phyloP scores from a whole-genome alignment of 2,888 invertebrate genomes.

The Neoaliturus tenellus region DNA sequence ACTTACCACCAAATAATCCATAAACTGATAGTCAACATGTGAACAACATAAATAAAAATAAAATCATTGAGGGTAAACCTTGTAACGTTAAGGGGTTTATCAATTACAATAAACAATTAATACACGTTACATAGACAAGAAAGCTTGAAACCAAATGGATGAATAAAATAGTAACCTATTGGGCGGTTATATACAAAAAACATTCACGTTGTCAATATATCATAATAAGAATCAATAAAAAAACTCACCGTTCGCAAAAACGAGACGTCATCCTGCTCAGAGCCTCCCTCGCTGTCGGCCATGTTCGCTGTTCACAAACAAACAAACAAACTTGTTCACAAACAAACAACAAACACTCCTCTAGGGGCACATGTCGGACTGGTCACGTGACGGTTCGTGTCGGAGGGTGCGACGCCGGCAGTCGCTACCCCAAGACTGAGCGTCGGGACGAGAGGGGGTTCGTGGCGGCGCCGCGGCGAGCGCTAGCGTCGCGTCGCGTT shows the following conservation, averaged over 20 bases:
- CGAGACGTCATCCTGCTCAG: conserved; percentile 99
- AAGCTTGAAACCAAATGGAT: too few species aligned
- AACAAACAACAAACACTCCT: conserved; percentile 39
- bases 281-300: conserved; percentile 97
- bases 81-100: too few species aligned
- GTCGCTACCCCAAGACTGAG: conserved; percentile 38
- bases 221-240: too few species aligned
- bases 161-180: too few species aligned
- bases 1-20: too few species aligned
- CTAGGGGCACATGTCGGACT: conserved; percentile 40
- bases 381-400: background rate
- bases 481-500: background rate
- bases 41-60: too few species aligned
- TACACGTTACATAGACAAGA: too few species aligned
- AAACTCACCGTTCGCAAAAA: conserved; percentile 97
- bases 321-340: conserved; percentile 29
- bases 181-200: too few species aligned
- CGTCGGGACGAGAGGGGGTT: background rate
- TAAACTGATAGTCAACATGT: too few species aligned
- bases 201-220: too few species aligned
- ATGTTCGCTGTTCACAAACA: conserved; percentile 72
- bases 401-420: conserved; percentile 13
- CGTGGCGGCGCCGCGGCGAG: background rate
- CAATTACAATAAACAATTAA: too few species aligned
- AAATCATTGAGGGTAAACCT: too few species aligned